These are phyloP conservation scores for Beroe ovata DNA, from an alignment of 37 sponge, comb jelly and placozoan species.

Conservation along the genomic window DNA sequence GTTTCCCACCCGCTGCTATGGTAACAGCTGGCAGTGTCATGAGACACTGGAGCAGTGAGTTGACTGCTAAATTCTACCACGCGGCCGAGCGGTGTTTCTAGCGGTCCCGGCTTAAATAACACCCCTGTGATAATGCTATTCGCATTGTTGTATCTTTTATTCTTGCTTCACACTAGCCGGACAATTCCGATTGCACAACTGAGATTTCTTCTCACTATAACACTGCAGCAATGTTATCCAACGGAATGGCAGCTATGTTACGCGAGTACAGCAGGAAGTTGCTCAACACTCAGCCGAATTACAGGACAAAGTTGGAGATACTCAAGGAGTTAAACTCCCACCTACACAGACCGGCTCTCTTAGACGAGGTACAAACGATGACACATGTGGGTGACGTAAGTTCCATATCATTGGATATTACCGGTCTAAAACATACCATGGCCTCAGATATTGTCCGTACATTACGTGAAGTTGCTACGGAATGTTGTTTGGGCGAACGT, in stretches of 20 bases:
- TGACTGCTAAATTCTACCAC: background rate
- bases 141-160: too few species aligned
- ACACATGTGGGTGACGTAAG: too few species aligned
- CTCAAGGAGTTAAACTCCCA: background rate
- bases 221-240: background rate
- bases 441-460: background rate
- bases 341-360: background rate
- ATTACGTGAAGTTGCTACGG: background rate
- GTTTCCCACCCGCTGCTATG: too few species aligned
- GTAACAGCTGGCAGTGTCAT: too few species aligned
- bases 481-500: background rate
- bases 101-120: too few species aligned
- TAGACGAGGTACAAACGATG: background rate
- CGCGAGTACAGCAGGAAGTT: constrained; percentile 10
- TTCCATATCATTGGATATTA: too few species aligned
- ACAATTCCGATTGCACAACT: too few species aligned
- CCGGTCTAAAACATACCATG: too few species aligned
- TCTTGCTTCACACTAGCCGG: too few species aligned
- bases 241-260: background rate
- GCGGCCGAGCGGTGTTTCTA: too few species aligned
- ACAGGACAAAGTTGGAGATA: background rate
- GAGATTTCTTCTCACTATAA: too few species aligned
- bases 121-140: too few species aligned
- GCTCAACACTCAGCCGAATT: background rate
- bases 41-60: background rate